phyloP scores from a whole-genome alignment of 2,888 invertebrate genomes.

The Epirrita christyi region DNA sequence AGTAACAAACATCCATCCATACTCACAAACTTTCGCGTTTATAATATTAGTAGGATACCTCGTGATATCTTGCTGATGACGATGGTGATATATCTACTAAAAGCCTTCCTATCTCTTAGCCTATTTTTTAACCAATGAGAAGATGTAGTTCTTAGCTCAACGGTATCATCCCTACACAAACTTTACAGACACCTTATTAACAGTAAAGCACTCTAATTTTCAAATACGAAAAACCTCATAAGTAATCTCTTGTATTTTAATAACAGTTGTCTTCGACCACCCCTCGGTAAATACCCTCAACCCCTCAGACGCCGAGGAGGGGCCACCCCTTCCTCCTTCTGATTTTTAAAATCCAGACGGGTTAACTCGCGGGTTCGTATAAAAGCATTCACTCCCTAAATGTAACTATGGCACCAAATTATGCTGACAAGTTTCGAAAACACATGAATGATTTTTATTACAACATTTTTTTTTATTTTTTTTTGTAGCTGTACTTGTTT shows the following conservation, averaged over 20 bases:
- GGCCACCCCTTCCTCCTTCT: slow-evolving; percentile 55
- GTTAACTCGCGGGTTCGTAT: slow-evolving; percentile 62
- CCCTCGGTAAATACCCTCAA: slow-evolving; percentile 54
- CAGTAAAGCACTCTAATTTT: slow-evolving; percentile 45
- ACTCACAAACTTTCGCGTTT: no score
- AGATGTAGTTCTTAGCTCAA: no score
- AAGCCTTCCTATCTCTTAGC: background rate
- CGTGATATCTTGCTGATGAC: no score
- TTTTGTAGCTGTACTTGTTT: no score
- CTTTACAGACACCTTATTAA: slow-evolving; percentile 26
- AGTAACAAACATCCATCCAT: no score
- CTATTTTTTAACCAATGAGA: no score
- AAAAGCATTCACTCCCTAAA: slow-evolving; percentile 48
- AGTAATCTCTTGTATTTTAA: slow-evolving; percentile 76
- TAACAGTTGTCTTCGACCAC: slow-evolving; percentile 75
- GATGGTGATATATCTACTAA: no score
- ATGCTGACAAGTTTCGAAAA: slow-evolving; percentile 10
- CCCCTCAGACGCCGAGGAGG: slow-evolving; percentile 50
- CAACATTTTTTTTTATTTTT: background rate
- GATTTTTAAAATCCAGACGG: slow-evolving; percentile 81
- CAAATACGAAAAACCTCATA: slow-evolving; percentile 61
- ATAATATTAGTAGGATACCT: no score
- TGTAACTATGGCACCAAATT: slow-evolving; percentile 38
- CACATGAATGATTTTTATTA: slow-evolving; percentile 9
- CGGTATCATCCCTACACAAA: no score